Conservation (phyloP, 2,888 invertebrate species). For the Dryomyza anilis region DNA sequence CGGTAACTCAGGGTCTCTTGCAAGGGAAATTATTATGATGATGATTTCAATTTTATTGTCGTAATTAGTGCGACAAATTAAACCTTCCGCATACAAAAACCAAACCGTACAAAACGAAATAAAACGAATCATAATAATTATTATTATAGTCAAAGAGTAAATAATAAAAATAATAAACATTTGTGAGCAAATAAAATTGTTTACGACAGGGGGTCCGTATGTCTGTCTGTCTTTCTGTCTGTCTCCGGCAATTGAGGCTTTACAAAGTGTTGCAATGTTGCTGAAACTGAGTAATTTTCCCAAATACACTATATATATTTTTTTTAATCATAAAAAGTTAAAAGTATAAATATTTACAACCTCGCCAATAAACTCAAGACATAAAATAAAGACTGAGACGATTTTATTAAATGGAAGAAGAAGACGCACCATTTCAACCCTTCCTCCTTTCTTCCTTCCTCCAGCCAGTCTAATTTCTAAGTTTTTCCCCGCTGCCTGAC, state of each 20-base stretch:
- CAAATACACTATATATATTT: too few species aligned
- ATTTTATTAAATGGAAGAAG: too few species aligned
- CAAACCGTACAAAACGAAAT: too few species aligned
- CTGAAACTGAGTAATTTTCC: background rate
- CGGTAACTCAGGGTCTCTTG: background rate
- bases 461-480: background rate
- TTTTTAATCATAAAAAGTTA: too few species aligned
- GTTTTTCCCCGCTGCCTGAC: background rate
- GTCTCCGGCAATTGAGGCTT: background rate
- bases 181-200: too few species aligned
- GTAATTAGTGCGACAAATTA: slow-evolving; percentile 14
- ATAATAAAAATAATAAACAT: too few species aligned
- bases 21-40: slow-evolving; percentile 16
- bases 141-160: too few species aligned
- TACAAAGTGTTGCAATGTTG: background rate
- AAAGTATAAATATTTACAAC: too few species aligned
- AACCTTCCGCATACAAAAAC: slow-evolving; percentile 20
- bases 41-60: slow-evolving; percentile 17
- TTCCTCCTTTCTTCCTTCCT: background rate
- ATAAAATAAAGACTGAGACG: too few species aligned
- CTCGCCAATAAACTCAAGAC: too few species aligned
- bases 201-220: background rate
- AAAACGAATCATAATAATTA: too few species aligned
- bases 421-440: too few species aligned
- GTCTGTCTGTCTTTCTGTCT: background rate